Base-by-base conservation (phyloP, 2,113 vertebrate species). In the Nibea coibor region DNA sequence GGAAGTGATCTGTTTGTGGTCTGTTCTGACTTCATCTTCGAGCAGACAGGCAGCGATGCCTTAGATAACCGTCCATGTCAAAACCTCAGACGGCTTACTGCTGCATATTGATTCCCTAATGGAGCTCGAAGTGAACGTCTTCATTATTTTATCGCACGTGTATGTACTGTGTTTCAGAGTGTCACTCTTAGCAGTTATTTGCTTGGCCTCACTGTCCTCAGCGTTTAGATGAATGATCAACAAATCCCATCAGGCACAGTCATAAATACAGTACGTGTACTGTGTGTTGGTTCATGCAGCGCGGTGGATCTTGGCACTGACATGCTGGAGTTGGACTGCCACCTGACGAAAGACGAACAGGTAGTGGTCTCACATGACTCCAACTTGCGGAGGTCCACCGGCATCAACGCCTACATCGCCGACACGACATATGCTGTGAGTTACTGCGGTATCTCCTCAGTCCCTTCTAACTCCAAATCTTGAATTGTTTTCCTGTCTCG, bases 271-370 rank as follows among this genome's bases (percentile, higher is more conserved):
- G 15, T 51, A 3, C 24, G 31, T 63, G 35, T 43, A 4, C 31
- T 78, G 35, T 78, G 24, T 81, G 62, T 74, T 22, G 45, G 88
- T 86, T 75, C 47, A 63, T 78, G 20, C 90, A 99, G 98, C 4
- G 98, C 98, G 0, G 96, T 99, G 59, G 90, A 94, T 54, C 43
- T 99, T 16, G 97, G 98, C 61, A 99, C 98, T 9, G 97, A 99
- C 89, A 99, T 99, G 98, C 58, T 99, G 94, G 98, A 99, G 93
- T 70, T 99, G 67, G 98, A 99, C 81, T 99, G 98, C 89, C 98
- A 99, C 90, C 91, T 99, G 85, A 99, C 98, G 0, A 99, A 97
- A 85, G 98, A 99, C 50, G 96, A 96, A 53, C 94, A 99, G 85
- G 97, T 99, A 26, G 98, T 99, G 28, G 98, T 99, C 71, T 97